Evolutionary conservation across 1,140 invertebrate genomes (phyloP), one percentile per base, ranked within the genome.

Genomic region (Vanessa tameamea): DNA sequence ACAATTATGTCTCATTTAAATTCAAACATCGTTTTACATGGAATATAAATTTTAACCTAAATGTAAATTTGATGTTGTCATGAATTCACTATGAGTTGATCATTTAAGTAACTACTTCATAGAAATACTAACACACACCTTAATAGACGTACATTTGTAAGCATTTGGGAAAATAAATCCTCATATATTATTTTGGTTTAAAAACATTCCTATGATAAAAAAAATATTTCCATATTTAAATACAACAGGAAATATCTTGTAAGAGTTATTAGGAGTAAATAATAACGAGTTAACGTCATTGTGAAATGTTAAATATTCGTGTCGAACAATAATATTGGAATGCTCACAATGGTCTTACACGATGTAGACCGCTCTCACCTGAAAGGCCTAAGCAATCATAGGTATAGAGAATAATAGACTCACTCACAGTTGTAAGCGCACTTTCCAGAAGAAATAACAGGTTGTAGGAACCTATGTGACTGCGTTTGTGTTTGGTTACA

Each of bases 301-400:
- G 67, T 67, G 71, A 71, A 68, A 55, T 63, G 64, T 55, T 72
- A 65, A 72, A 72, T 57, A 68, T 64, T 57, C 43, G 50, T 64
- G 15, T 48, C 55, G 68, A 72, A 76, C 74, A 72, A 76, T 76
- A 68, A 67, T 64, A 72, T 68, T 31, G 69, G 69, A 72, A 72
- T 72, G 74, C 48, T 68, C 50, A 68, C 74, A 76, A 76, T 73
- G 37, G 73, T 61, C 69, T 70, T 43, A 72, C 50, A 69, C 64
- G 67, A 75, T 76, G 74, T 76, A 76, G 74, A 76, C 74, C 74
- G 73, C 77, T 78, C 77, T 78, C 77, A 76, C 77, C 72, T 78
- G 76, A 78, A 78, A 75, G 65, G 72, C 69, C 64, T 71, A 69
- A 72, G 76, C 69, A 75, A 75, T 75, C 72, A 59, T 37, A 67